Base-by-base conservation (phyloP, 2,888 invertebrate genomes). In the Pediacus dermestoides region DNA sequence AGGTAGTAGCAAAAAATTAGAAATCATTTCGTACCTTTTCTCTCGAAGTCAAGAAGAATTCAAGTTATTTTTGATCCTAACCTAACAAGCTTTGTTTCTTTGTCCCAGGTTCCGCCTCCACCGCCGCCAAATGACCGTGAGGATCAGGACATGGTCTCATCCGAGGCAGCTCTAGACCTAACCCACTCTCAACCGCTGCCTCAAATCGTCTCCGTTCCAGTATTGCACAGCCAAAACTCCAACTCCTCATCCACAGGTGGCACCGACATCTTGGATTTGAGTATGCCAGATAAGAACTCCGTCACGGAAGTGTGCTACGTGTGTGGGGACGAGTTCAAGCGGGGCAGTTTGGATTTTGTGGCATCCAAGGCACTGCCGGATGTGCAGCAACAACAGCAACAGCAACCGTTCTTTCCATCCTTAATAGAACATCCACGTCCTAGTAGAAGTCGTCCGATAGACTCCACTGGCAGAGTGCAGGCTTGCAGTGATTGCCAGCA, bases 221-320 rank as follows among this genome's bases (percentile, higher is more conserved):
- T 61, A 43, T 55, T 53, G 44, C 68, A 67, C 48, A 67, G 60
- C 39, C 68, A 68, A 47, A 69, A 67, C 51, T 66, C 67, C 8
- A 67, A 67, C 37, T 68, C 77, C 1, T 74, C 76, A 44, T 46
- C 48, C 1, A 50, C 79, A 26, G 78, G 81, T n/a, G 88, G 86
- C 57, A 82, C 88, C 22, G 88, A 88, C 66, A 89, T 89, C 57
- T 74, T 90, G 43, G 90, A 91, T 73, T 75, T 91, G 42, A 89
- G 89, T 45, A 90, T 91, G 90, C 90, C 90, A 7, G 90, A 90
- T 70, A 90, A 90, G 74, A 90, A 90, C 73, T 86, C 89, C 8
- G 81, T 85, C 55, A 89, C 88, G 12, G 89, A 90, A 71, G 89
- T 90, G 34, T 89, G 88, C 70, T 91, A 90, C 70, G 86, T 90